Base-by-base conservation (phyloP, 2,888 invertebrate genomes). In the Herminia tarsipennalis region DNA sequence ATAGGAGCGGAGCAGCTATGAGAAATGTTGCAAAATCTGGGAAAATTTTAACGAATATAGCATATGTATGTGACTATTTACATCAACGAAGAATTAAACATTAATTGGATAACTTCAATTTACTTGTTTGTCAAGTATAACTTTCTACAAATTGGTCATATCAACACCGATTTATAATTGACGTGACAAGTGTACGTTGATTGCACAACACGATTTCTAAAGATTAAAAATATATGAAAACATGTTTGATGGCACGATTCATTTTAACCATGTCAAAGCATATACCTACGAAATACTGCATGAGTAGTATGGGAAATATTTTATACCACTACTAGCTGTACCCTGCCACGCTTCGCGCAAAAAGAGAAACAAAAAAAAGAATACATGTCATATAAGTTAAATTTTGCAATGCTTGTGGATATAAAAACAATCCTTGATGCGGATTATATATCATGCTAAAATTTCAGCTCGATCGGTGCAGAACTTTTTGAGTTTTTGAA, bases 121-220 rank as follows among this genome's bases (percentile, higher is more conserved):
- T 56, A 70, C 66, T 63, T 51, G 75, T 77, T 71, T 69, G 73
- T 69, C 76, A 71, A 73, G 67, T 69, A 62, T 63, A 52, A 75
- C 78, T 81, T 80, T 81, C 81, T 72, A 79, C 62, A 73, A 72
- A 77, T 77, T 67, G 67, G 62, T 59, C 46, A 55, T 56, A 66
- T 66, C 67, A 67, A 62, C 66, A 60, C 43, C 51, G 48, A 29
- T 24, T 40, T 47, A 65, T 73, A 75, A 78, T 78, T 70, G 73
- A 66, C 60, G 68, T 70, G 74, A 74, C 77, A 75, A 73, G 65
- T 70, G 65, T 70, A 72, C 69, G 55, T 67, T 51, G 62, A 66
- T 78, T 80, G 64, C 74, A 73, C 65, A 81, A 78, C 73, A 37
- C 56, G 54, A 70, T 81, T 81, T 81, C 76, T 78, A 75, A 68